These are phyloP conservation scores for Coelinius sp. DNA, from an alignment of 2,888 invertebrate genomes.

Conservation along the genomic window DNA sequence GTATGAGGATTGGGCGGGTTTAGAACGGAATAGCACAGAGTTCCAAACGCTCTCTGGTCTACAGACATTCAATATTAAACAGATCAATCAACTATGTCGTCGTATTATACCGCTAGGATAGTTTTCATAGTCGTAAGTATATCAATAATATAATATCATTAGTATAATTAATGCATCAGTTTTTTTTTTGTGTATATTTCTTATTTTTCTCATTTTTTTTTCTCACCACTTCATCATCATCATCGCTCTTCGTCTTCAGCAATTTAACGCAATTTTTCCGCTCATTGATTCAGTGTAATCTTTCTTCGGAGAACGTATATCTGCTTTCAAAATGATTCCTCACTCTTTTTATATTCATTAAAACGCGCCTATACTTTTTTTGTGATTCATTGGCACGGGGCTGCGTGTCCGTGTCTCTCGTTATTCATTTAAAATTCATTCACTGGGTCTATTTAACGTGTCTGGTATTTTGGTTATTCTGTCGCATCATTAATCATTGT, in stretches of 20 bases:
- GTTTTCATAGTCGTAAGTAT: slow-evolving; percentile 68
- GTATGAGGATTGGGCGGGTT: slow-evolving; percentile 45
- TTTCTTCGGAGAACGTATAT: slow-evolving; percentile 31
- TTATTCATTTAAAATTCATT: background rate
- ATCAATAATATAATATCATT: slow-evolving; percentile 69
- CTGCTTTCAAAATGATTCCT: slow-evolving; percentile 14
- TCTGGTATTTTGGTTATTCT: slow-evolving; percentile 33
- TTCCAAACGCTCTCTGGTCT: slow-evolving; percentile 71
- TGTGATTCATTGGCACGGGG: slow-evolving; percentile 32
- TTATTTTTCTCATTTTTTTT: slow-evolving; percentile 30
- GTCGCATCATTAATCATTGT: slow-evolving; percentile 28
- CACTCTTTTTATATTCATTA: slow-evolving; percentile 14
- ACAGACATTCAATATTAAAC: slow-evolving; percentile 71
- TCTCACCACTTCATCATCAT: slow-evolving; percentile 23
- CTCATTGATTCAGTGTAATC: background rate
- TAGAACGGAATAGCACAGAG: slow-evolving; percentile 69
- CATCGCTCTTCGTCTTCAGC: slow-evolving; percentile 10
- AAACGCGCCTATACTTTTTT: slow-evolving; percentile 35
- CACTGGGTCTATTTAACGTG: background rate
- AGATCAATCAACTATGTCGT: slow-evolving; percentile 70
- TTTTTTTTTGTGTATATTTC: slow-evolving; percentile 40
- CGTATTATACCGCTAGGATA: slow-evolving; percentile 69
- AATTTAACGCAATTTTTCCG: background rate
- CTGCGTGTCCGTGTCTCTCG: slow-evolving; percentile 24
- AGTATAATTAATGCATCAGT: slow-evolving; percentile 67